Evolutionary conservation across 2,113 vertebrate genomes (phyloP), one percentile per base, ranked within the genome.

Genomic region (Athene cunicularia): DNA sequence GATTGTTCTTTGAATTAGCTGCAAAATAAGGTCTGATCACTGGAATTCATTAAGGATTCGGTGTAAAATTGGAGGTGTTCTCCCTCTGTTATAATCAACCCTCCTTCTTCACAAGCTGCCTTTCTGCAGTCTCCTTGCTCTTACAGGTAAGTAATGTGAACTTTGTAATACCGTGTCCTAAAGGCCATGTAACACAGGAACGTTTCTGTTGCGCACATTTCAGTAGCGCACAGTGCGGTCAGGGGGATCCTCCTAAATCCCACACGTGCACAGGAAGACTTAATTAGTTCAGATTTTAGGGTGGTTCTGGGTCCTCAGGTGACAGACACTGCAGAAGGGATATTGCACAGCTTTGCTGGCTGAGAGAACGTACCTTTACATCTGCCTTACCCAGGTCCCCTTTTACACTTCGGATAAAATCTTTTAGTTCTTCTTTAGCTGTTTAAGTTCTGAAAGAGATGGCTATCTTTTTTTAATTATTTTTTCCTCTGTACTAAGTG

Each of bases 191-290:
- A 12, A 27, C 32, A 14, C 17, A 4, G 41, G 49, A 23, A 4
- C 1, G 2, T 26, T 70, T 39, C 47, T 17, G 41, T 27, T 4
- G 1, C 27, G 11, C n/a, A 0, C 22, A 1, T 33, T 20, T 14
- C 2, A 0, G 37, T 26, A 5, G 37, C 15, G 27, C 32, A 4
- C 66, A 16, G 56, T 3, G 2, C 63, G 8, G 33, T 19, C 37
- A 4, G 1, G 12, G 71, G 14, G 39, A 47, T 20, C 12, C 62
- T 37, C 23, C 28, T 12, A 3, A 23, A 55, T 30, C 71, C 53
- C 63, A 9, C 24, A 1, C 5, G 4, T 14, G 26, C 62, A 1
- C 33, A 5, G 11, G 56, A 27, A 53, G 53, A 18, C 53, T 17
- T 11, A 21, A 17, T 30, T 4, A 3, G 23, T 8, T 15, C 5